phyloP scores from a whole-genome alignment of 2,113 vertebrate genomes.

The Cervus canadensis region DNA sequence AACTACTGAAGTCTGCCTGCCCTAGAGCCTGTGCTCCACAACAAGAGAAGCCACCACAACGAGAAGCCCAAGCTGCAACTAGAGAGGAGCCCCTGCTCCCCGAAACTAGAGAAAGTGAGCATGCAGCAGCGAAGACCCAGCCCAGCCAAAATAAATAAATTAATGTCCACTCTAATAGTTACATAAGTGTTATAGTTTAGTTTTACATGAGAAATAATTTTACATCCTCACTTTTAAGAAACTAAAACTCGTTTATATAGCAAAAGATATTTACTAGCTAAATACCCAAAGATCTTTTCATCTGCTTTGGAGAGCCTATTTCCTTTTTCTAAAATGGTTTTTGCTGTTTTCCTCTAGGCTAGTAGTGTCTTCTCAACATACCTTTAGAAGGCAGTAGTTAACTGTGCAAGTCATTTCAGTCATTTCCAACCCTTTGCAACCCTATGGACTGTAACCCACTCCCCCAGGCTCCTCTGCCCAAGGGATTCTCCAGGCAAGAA shows the following conservation, averaged over 20 bases:
- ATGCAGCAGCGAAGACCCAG: not conserved
- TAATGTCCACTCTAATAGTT: not conserved
- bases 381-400: slow-evolving; percentile 61
- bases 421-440: not conserved
- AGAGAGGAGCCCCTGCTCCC: not conserved
- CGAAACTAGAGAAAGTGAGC: not conserved
- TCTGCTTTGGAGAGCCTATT: slow-evolving; percentile 37
- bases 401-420: not conserved
- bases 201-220: slow-evolving; percentile 45
- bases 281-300: slow-evolving; percentile 34
- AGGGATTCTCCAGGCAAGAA: not conserved
- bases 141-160: not conserved
- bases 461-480: not conserved
- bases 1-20: not conserved
- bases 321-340: slow-evolving; percentile 34
- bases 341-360: slow-evolving; percentile 34
- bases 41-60: not conserved
- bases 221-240: slow-evolving; percentile 18
- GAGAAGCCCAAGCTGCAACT: not conserved
- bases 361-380: slow-evolving; percentile 40
- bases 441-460: not conserved
- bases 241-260: not conserved
- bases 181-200: slow-evolving; percentile 20
- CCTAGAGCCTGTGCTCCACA: not conserved
- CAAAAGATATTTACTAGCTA: slow-evolving; percentile 24